Conservation (phyloP, 2,113 vertebrate species). For the Hipposideros armiger region DNA sequence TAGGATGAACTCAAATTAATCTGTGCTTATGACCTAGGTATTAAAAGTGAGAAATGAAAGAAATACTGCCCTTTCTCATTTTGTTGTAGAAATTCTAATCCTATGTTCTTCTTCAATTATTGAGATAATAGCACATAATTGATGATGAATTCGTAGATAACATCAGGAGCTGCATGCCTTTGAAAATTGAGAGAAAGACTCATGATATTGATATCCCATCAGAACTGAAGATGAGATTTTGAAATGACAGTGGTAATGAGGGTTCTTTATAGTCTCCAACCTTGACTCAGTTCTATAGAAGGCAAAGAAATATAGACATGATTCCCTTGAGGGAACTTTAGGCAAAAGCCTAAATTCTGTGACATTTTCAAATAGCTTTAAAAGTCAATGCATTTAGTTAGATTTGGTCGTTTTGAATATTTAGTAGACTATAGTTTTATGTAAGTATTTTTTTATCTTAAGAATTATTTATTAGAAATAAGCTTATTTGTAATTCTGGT, state of each 20-base stretch:
- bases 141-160: conserved; percentile 63
- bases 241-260: conserved; percentile 46
- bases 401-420: background rate
- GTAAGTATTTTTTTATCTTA: background rate
- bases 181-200: conserved; percentile 9
- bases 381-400: background rate
- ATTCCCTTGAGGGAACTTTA: background rate
- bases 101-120: conserved; percentile 56
- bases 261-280: conserved; percentile 9
- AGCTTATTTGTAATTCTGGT: background rate
- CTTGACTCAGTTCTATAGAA: conserved; percentile 44
- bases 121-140: conserved; percentile 16
- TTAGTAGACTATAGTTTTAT: background rate
- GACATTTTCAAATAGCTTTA: conserved; percentile 24
- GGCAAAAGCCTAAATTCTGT: background rate
- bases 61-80: conserved; percentile 66
- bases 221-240: background rate
- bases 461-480: conserved; percentile 24
- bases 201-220: background rate
- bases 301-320: conserved; percentile 43
- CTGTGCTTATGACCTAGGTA: conserved; percentile 62
- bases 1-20: conserved; percentile 52
- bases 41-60: conserved; percentile 77
- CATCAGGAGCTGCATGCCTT: background rate
- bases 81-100: conserved; percentile 49